A percentile compares a stretch with the other conserved stretches of the same genome.
phyloP scores from a whole-genome alignment of 2,888 invertebrate species.

The Melanostoma mellinum region DNA sequence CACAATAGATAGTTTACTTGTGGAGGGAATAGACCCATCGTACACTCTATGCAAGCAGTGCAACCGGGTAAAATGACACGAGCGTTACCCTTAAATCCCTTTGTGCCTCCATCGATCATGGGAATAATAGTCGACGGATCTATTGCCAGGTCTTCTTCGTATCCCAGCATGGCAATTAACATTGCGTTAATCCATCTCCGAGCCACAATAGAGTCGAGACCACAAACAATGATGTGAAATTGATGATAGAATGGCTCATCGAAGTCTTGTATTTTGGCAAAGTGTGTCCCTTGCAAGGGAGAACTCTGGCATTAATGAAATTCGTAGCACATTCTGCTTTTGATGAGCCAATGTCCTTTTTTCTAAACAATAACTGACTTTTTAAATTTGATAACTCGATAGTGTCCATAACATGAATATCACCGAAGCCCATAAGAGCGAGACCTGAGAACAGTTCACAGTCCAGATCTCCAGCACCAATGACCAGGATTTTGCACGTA shows the following conservation, averaged over 20 bases:
- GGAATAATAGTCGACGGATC: slow-evolving; percentile 93
- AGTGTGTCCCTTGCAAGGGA: slow-evolving; percentile 96
- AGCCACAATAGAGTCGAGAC: slow-evolving; percentile 97
- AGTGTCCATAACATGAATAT: slow-evolving; percentile 99
- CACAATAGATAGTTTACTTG: slow-evolving; percentile 98
- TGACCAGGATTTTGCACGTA: slow-evolving; percentile 92
- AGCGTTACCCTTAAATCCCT: slow-evolving; percentile 99
- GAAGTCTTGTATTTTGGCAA: slow-evolving; percentile 95
- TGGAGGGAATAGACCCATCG: slow-evolving; percentile 97
- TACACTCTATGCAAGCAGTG: slow-evolving; percentile 98
- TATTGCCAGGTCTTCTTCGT: slow-evolving; percentile 89
- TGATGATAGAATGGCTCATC: slow-evolving; percentile 94
- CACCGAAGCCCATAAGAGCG: slow-evolving; percentile 96
- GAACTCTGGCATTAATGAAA: slow-evolving; percentile 95
- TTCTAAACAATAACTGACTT: slow-evolving; percentile 97
- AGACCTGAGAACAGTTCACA: slow-evolving; percentile 98
- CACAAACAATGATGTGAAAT: slow-evolving; percentile 98
- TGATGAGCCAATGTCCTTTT: slow-evolving; percentile 95
- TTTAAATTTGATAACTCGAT: slow-evolving; percentile 99
- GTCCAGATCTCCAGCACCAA: slow-evolving; percentile 96
- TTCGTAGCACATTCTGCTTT: slow-evolving; percentile 98
- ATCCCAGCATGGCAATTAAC: slow-evolving; percentile 89
- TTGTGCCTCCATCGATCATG: slow-evolving; percentile 98
- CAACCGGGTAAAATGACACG: slow-evolving; percentile 96
- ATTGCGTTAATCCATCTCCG: slow-evolving; percentile 98